Percentiles rank a stretch among this genome's conserved stretches.
phyloP scores from a whole-genome alignment of 2,888 invertebrate genomes.

The Chironomus riparius region DNA sequence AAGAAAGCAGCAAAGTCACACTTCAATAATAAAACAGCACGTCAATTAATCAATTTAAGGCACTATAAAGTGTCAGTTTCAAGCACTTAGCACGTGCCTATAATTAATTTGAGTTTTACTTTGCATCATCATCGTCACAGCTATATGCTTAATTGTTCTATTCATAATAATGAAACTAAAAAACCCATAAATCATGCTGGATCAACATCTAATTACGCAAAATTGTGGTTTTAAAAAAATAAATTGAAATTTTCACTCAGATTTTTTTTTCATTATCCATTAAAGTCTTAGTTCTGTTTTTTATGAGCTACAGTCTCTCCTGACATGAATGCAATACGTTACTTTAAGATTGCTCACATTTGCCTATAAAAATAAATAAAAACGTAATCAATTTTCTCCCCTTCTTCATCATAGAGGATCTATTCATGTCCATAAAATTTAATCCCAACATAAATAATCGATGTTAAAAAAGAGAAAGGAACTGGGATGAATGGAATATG shows the following conservation, averaged over 20 bases:
- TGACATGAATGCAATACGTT: background rate
- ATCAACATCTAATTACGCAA: slow-evolving; percentile 6
- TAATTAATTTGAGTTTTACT: background rate
- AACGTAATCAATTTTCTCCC: slow-evolving; percentile 24
- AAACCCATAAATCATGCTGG: background rate
- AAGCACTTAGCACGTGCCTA: background rate
- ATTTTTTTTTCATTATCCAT: background rate
- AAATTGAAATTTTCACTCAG: background rate
- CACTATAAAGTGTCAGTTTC: background rate
- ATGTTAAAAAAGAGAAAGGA: background rate
- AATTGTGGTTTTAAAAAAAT: background rate
- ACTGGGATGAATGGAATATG: no score
- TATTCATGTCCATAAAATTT: slow-evolving; percentile 26
- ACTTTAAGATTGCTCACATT: slow-evolving; percentile 6
- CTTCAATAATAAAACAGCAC: background rate
- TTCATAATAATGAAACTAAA: background rate
- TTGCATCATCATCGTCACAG: background rate
- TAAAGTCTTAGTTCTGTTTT: background rate
- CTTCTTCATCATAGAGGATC: background rate
- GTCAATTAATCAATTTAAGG: background rate
- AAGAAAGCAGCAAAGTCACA: no score
- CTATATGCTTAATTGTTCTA: background rate
- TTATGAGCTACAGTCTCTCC: background rate
- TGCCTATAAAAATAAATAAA: slow-evolving; percentile 19
- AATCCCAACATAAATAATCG: slow-evolving; percentile 27